These are phyloP conservation scores for Drosophila kambysellisi DNA, from an alignment of 2,888 invertebrate genomes.

Conservation along the genomic window DNA sequence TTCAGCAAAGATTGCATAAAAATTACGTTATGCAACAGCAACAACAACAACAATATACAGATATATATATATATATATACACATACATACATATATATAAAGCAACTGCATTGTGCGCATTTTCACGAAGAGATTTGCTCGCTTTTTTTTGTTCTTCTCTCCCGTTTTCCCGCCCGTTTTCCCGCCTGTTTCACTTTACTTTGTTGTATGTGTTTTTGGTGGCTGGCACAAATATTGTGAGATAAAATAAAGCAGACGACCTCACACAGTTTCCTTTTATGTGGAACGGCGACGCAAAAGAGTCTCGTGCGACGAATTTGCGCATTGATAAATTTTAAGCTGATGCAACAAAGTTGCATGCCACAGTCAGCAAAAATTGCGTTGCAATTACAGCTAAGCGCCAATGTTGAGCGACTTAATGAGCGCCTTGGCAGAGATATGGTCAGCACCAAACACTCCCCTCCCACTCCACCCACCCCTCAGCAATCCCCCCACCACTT, in stretches of 20 bases:
- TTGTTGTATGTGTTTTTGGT: slow-evolving; percentile 41
- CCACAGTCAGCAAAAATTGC: slow-evolving; percentile 73
- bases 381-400: slow-evolving; percentile 64
- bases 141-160: slow-evolving; percentile 1
- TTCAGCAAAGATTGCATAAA: slow-evolving; percentile 60
- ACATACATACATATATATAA: background rate
- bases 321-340: slow-evolving; percentile 67
- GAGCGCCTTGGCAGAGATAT: slow-evolving; percentile 73
- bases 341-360: slow-evolving; percentile 77
- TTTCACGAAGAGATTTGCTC: slow-evolving; percentile 24
- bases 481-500: background rate
- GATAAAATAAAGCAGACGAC: slow-evolving; percentile 74
- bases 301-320: slow-evolving; percentile 71
- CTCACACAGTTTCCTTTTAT: slow-evolving; percentile 77
- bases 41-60: slow-evolving; percentile 10
- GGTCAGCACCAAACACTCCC: slow-evolving; percentile 48
- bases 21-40: slow-evolving; percentile 55
- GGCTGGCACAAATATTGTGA: slow-evolving; percentile 66
- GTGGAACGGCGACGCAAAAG: slow-evolving; percentile 69
- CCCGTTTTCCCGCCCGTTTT: background rate
- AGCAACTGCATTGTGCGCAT: slow-evolving; percentile 46
- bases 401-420: slow-evolving; percentile 63
- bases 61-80: background rate
- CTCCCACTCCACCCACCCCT: background rate
- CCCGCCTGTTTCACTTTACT: slow-evolving; percentile 1